Conservation (phyloP, 2,888 invertebrate genomes). For the Microdon myrmicae region DNA sequence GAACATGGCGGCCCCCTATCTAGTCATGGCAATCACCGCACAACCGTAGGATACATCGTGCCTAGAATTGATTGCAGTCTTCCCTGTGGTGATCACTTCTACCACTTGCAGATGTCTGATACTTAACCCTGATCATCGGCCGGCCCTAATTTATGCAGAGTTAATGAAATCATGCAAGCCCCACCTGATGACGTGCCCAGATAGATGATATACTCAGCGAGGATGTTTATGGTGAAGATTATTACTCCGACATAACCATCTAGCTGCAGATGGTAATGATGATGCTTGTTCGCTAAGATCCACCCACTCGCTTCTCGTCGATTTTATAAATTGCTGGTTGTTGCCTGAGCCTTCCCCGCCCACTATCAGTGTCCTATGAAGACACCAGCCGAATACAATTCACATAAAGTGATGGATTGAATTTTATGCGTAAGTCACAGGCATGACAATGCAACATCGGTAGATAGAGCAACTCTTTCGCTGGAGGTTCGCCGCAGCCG, state of each 20-base stretch:
- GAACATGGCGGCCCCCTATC: too few relatives aligned
- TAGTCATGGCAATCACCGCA: too few relatives aligned
- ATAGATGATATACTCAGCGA: conserved; percentile 23
- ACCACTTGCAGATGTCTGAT: too few relatives aligned
- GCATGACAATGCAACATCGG: conserved; percentile 37
- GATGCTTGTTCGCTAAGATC: conserved; percentile 5
- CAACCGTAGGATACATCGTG: too few relatives aligned
- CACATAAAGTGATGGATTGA: conserved; percentile 36
- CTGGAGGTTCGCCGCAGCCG: background rate
- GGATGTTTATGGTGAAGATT: conserved; percentile 34
- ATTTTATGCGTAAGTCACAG: conserved; percentile 50
- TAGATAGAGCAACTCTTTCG: conserved; percentile 8
- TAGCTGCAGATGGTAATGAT: conserved; percentile 16
- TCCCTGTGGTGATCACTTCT: too few relatives aligned
- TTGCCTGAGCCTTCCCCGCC: background rate
- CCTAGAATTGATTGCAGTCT: too few relatives aligned
- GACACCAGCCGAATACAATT: conserved; percentile 27
- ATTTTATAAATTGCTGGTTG: conserved; percentile 17
- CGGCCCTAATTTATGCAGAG: conserved; percentile 52
- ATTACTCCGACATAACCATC: conserved; percentile 16
- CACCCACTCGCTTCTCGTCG: conserved; percentile 27
- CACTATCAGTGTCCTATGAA: conserved; percentile 13
- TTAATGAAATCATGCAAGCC: conserved; percentile 49
- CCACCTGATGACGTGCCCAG: conserved; percentile 36
- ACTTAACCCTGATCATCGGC: conserved; percentile 36